Base-by-base conservation (phyloP, 1,140 invertebrate genomes). In the Melitaea cinxia region DNA sequence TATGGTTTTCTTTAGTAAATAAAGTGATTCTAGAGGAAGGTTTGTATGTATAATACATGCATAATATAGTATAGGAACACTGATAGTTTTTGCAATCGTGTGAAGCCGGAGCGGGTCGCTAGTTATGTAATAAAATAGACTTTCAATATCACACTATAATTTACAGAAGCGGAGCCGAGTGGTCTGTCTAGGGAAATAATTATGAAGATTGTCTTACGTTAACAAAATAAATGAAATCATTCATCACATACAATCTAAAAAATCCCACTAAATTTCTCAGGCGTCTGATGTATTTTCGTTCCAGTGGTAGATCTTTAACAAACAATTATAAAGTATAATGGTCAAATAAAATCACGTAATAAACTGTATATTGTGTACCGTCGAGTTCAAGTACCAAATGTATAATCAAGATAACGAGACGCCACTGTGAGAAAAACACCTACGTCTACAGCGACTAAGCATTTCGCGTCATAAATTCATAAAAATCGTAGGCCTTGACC, bases 401-500 rank as follows among this genome's bases (percentile, higher is more conserved):
- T 10, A 23, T 0, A 23, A 26, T 42, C 35, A 56, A 28, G 35
- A 57, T 57, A 42, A 26, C 12, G 12, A 26, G 35, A 24, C 39
- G 21, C 24, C 54, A 57, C 21, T 58, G 55, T 65, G 54, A 57
- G 54, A 57, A 57, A 42, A 45, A 45, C 15, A 26, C 19, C 24
- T 19, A 17, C 42, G 12, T 68, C 61, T n/a, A n/a, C n/a, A n/a
- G 54, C 21, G 28, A 47, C 42, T 14, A 28, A 47, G 1, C 24
- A 70, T 68, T 68, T 61, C 10, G 63, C 63, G 59, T 33, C 30
- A 33, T 73, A 73, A 70, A 68, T 10, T 37, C 60, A 76, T 75
- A 68, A 72, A 72, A 72, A 47, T 54, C 65, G 61, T 50, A 28
- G 53, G 72, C 78, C 78, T 80, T 78, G 79, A 80, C 77, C 77